phyloP scores from a whole-genome alignment of 2,797 vertebrate species.

The Leptodactylus fallax region DNA sequence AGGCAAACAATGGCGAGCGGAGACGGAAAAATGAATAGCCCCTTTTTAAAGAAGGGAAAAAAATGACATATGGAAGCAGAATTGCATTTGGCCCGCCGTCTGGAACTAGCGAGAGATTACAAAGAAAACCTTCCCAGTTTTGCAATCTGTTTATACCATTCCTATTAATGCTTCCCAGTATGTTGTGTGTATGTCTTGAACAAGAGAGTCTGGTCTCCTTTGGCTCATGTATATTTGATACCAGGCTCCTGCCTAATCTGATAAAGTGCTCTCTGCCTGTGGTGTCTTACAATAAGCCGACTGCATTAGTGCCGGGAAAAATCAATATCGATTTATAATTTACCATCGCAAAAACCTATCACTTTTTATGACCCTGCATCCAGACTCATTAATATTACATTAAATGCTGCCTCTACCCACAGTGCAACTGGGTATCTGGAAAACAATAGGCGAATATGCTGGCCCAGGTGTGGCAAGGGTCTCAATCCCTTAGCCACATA shows the following conservation, averaged over 20 bases:
- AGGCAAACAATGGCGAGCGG: slow-evolving; percentile 35
- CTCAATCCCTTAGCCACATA: background rate
- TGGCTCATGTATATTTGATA: slow-evolving; percentile 92
- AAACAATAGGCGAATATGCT: slow-evolving; percentile 66
- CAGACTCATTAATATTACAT: slow-evolving; percentile 98
- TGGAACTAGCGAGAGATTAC: slow-evolving; percentile 55
- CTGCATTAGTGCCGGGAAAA: slow-evolving; percentile 87
- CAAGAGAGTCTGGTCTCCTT: slow-evolving; percentile 79
- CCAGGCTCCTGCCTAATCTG: slow-evolving; percentile 86
- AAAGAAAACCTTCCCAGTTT: slow-evolving; percentile 53
- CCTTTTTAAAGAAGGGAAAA: slow-evolving; percentile 50
- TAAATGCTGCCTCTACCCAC: slow-evolving; percentile 80
- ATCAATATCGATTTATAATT: slow-evolving; percentile 99
- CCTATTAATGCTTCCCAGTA: slow-evolving; percentile 47
- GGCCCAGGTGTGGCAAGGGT: slow-evolving; percentile 30
- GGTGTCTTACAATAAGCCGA: slow-evolving; percentile 88
- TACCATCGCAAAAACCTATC: slow-evolving; percentile 96
- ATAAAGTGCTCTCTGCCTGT: slow-evolving; percentile 90
- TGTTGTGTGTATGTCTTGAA: slow-evolving; percentile 52
- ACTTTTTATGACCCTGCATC: slow-evolving; percentile 95
- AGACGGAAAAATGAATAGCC: slow-evolving; percentile 26
- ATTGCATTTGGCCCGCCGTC: slow-evolving; percentile 66
- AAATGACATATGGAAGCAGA: slow-evolving; percentile 65
- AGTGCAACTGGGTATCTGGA: slow-evolving; percentile 63
- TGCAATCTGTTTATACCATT: slow-evolving; percentile 60